phyloP scores from a whole-genome alignment of 2,888 invertebrate genomes.

The Nipponacmea schrenckii region DNA sequence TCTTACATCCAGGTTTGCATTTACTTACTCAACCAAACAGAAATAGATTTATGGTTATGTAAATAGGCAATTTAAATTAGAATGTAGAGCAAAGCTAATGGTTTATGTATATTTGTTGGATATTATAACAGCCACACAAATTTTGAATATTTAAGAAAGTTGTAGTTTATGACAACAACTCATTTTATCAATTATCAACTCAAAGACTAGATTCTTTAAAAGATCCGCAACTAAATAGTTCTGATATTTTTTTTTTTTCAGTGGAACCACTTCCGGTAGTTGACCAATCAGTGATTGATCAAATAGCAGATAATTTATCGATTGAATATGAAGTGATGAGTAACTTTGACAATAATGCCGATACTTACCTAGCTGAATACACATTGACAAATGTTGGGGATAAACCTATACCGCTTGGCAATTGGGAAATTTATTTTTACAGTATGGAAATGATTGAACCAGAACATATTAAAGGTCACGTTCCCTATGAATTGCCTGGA shows the following conservation, averaged over 20 bases:
- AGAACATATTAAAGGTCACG: constrained; percentile 25
- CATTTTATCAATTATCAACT: too few species aligned
- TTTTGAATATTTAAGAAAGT: too few species aligned
- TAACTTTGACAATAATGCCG: constrained; percentile 35
- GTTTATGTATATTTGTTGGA: too few species aligned
- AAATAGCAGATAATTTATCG: constrained; percentile 41
- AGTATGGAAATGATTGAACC: constrained; percentile 27
- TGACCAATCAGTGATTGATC: constrained; percentile 42
- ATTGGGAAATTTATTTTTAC: constrained; percentile 54
- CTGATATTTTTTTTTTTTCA: constrained; percentile 17
- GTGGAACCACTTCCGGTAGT: constrained; percentile 30
- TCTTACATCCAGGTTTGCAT: constrained; percentile 21
- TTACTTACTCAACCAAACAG: neutral
- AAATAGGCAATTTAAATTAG: too few species aligned
- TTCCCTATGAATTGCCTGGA: constrained; percentile 23
- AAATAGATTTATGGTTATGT: too few species aligned
- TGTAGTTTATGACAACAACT: too few species aligned
- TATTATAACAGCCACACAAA: too few species aligned
- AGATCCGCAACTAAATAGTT: too few species aligned
- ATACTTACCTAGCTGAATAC: constrained; percentile 27
- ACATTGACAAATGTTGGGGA: constrained; percentile 39
- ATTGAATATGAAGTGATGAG: constrained; percentile 39
- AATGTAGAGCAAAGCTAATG: too few species aligned
- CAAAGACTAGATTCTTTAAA: too few species aligned
- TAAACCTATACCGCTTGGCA: constrained; percentile 33